phyloP scores from a whole-genome alignment of 2,113 vertebrate species.

The Cavia porcellus region DNA sequence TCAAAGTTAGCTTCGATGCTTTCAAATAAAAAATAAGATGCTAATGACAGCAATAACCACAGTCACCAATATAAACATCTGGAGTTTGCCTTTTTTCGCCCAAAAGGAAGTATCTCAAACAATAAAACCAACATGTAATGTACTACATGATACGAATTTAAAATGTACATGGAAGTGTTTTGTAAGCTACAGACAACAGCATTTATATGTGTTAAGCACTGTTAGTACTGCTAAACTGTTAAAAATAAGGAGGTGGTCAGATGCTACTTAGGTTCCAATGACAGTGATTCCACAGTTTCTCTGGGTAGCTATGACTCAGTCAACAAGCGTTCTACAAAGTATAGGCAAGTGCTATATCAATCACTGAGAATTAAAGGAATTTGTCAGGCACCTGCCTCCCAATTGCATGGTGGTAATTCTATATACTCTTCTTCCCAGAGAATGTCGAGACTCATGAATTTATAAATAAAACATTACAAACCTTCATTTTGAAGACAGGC shows the following conservation, averaged over 20 bases:
- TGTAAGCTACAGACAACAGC: fast-evolving
- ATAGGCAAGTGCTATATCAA: neutral
- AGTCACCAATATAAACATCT: neutral
- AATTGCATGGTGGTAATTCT: neutral
- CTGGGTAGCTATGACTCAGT: neutral
- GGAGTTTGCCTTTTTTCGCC: neutral
- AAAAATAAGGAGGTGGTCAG: neutral
- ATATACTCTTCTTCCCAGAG: neutral
- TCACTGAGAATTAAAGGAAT: neutral
- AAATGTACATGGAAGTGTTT: neutral
- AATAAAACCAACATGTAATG: neutral
- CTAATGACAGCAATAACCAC: neutral
- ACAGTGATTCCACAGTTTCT: neutral
- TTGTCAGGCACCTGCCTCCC: neutral
- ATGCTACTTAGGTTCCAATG: neutral
- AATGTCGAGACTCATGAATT: neutral
- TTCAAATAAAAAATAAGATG: neutral
- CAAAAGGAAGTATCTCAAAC: neutral
- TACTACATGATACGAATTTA: neutral
- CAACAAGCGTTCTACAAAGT: neutral
- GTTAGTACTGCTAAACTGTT: neutral
- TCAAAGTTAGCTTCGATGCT: neutral
- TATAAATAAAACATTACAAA: slow-evolving; percentile 77
- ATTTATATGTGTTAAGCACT: neutral
- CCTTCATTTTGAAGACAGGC: slow-evolving; percentile 95